Conservation (phyloP, 2,797 vertebrate species). For the Tenualosa ilisha region DNA sequence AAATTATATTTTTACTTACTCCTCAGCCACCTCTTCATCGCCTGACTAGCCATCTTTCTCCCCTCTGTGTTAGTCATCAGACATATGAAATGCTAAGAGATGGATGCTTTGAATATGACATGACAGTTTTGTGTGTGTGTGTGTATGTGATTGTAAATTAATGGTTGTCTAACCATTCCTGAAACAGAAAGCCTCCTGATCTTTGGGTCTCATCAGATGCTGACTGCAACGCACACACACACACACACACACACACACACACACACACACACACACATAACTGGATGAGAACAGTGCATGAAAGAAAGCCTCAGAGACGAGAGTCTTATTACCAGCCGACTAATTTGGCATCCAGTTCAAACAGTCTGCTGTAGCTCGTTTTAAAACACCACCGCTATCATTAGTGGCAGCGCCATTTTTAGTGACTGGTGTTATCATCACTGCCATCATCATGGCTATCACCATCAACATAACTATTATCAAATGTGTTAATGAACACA, state of each 20-base stretch:
- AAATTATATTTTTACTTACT: conserved; percentile 9
- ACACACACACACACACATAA: conserved; percentile 14
- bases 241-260: not conserved
- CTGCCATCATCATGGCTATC: conserved; percentile 10
- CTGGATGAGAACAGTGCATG: not conserved
- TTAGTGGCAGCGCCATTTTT: conserved; percentile 13
- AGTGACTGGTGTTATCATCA: not conserved
- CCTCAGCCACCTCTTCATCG: not conserved
- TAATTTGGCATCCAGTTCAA: not conserved
- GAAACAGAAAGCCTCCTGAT: not conserved
- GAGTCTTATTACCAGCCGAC: not conserved
- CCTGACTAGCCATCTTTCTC: not conserved
- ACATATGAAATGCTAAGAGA: not conserved
- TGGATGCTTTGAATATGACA: not conserved
- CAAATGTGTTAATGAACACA: not conserved
- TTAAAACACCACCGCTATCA: not conserved
- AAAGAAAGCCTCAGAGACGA: conserved; percentile 6
- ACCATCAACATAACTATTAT: conserved; percentile 8
- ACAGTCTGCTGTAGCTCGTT: conserved; percentile 3
- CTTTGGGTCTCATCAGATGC: conserved; percentile 9
- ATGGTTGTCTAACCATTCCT: not conserved
- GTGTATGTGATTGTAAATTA: not conserved
- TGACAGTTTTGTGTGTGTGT: not conserved
- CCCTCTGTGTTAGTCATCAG: not conserved
- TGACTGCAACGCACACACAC: not conserved